Conservation (phyloP, 2,888 invertebrate species). For the Adelphocoris suturalis region DNA sequence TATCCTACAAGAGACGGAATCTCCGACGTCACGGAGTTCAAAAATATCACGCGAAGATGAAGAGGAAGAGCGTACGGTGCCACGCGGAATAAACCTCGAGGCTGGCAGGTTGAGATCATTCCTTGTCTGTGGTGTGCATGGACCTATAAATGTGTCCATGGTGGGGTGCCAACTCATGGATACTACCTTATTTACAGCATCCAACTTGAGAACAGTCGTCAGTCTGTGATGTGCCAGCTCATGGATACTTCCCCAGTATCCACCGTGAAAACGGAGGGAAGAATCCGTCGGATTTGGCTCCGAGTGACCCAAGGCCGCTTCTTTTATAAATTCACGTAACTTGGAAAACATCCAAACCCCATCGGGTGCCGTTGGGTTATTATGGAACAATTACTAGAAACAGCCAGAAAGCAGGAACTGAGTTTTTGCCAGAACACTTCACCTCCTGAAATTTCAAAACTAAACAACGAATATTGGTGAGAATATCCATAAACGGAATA, state of each 20-base stretch:
- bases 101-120: conserved; percentile 20
- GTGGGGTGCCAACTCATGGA: no score
- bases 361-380: not conserved
- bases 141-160: no score
- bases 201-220: no score
- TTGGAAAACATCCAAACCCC: conserved; percentile 38
- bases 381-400: conserved; percentile 39
- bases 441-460: not conserved
- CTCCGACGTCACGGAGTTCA: conserved; percentile 11
- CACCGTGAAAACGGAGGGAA: not conserved
- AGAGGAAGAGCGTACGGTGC: conserved; percentile 9
- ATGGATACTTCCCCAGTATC: conserved; percentile 8
- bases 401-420: not conserved
- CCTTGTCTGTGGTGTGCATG: not conserved
- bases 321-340: conserved; percentile 59
- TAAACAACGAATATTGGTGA: no score
- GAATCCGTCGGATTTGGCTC: conserved; percentile 24
- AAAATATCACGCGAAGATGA: conserved; percentile 9
- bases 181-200: no score
- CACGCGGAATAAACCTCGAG: not conserved
- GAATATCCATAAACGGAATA: no score
- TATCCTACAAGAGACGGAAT: not conserved
- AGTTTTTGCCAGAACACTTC: not conserved
- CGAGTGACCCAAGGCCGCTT: not conserved
- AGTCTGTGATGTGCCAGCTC: not conserved